phyloP scores from a whole-genome alignment of 2,888 invertebrate genomes.

The Agrochola circellaris region DNA sequence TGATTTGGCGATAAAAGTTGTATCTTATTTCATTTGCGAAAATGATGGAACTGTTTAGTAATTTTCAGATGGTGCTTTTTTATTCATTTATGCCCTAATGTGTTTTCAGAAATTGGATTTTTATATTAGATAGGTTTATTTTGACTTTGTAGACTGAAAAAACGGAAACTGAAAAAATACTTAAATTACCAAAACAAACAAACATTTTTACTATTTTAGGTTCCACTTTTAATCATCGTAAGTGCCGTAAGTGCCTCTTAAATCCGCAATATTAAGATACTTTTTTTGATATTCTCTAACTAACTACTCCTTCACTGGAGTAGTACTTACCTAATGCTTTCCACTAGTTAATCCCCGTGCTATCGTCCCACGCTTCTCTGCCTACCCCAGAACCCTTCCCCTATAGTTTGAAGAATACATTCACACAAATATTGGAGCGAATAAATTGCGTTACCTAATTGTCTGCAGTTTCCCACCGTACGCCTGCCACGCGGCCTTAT shows the following conservation, averaged over 20 bases:
- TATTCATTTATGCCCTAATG: no score
- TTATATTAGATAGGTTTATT: neutral
- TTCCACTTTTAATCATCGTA: neutral
- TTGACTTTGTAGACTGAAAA: neutral
- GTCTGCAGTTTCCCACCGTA: conserved; percentile 84
- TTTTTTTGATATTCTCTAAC: conserved; percentile 38
- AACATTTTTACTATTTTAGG: neutral
- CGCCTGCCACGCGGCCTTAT: conserved; percentile 86
- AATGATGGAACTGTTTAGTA: neutral
- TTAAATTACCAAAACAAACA: neutral
- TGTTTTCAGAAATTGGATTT: neutral
- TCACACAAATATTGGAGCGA: conserved; percentile 80
- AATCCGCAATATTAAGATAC: conserved; percentile 27
- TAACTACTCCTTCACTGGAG: conserved; percentile 55
- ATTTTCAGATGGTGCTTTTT: neutral
- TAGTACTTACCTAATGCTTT: conserved; percentile 54
- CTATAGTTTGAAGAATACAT: conserved; percentile 63
- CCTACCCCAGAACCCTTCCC: conserved; percentile 67
- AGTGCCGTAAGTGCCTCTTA: neutral
- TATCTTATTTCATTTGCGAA: neutral
- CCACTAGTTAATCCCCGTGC: conserved; percentile 61
- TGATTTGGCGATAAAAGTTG: conserved; percentile 17
- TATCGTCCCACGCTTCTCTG: conserved; percentile 75
- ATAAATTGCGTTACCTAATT: conserved; percentile 89
- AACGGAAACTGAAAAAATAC: neutral